phyloP scores from a whole-genome alignment of 2,113 vertebrate species.

The Actenoides hombroni region DNA sequence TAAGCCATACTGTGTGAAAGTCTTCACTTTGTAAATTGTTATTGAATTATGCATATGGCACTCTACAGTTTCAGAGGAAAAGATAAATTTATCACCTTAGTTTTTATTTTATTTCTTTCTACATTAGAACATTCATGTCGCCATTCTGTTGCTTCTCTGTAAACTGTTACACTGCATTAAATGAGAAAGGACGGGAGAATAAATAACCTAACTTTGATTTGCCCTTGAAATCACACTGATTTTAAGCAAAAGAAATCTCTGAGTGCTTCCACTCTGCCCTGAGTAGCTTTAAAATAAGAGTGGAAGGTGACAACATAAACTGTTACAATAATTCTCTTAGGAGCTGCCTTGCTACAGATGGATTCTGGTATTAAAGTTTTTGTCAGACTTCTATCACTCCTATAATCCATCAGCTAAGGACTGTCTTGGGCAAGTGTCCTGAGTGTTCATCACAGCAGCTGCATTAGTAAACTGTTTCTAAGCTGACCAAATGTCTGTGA shows the following conservation, averaged over 20 bases:
- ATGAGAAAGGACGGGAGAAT: neutral
- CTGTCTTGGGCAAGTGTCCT: neutral
- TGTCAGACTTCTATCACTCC: neutral
- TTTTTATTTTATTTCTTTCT: neutral
- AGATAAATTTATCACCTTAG: neutral
- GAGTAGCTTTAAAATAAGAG: constrained; percentile 1
- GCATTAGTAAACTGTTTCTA: neutral
- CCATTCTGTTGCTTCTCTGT: neutral
- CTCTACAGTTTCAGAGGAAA: neutral
- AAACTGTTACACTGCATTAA: neutral
- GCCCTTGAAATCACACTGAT: neutral
- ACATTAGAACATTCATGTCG: neutral
- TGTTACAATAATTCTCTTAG: constrained; percentile 33
- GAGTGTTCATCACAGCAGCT: neutral
- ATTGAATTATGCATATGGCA: neutral
- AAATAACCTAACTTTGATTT: neutral
- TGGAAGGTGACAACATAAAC: constrained; percentile 29
- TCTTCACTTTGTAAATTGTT: neutral
- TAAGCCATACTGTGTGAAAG: neutral
- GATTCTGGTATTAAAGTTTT: neutral
- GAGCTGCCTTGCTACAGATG: neutral
- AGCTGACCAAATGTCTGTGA: neutral
- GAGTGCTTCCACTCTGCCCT: neutral
- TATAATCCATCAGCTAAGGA: neutral
- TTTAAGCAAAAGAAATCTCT: neutral